phyloP scores from a whole-genome alignment of 2,888 invertebrate species.

The Lasioglossum pauxillum region DNA sequence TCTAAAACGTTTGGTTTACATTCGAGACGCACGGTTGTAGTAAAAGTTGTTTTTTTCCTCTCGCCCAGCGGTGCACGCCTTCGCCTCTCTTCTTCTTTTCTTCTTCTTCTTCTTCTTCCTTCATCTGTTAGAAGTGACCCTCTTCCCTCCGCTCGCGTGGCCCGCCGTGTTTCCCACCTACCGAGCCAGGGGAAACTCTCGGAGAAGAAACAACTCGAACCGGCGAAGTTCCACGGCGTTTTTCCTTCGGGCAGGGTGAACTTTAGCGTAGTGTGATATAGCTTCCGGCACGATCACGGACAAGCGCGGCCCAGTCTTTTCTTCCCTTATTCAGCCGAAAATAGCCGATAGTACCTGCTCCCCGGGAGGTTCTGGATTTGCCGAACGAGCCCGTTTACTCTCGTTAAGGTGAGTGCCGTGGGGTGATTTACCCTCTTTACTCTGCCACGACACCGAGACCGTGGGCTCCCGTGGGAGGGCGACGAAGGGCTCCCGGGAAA shows the following conservation, averaged over 20 bases:
- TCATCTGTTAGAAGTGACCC: not conserved
- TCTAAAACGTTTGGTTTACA: constrained; percentile 43
- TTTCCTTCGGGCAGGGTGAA: constrained; percentile 36
- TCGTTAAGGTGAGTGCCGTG: constrained; percentile 73
- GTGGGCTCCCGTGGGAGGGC: constrained; percentile 45
- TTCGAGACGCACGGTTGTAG: constrained; percentile 29
- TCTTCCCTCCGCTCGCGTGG: not conserved
- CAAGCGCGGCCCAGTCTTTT: constrained; percentile 25
- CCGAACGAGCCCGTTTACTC: constrained; percentile 74
- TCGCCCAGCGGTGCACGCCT: no score
- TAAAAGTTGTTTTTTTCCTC: constrained; percentile 2
- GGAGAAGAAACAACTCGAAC: constrained; percentile 46
- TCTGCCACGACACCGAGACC: constrained; percentile 59
- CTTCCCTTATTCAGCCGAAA: constrained; percentile 54
- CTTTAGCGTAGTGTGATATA: constrained; percentile 39
- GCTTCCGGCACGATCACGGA: constrained; percentile 32
- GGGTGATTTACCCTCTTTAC: constrained; percentile 72
- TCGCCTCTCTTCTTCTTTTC: not conserved
- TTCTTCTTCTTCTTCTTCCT: not conserved
- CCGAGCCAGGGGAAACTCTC: not conserved
- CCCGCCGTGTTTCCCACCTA: not conserved
- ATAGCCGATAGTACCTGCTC: constrained; percentile 51
- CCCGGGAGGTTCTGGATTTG: constrained; percentile 61
- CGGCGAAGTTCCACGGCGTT: constrained; percentile 33
- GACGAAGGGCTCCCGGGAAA: constrained; percentile 14